Evolutionary conservation across 1,140 invertebrate species (phyloP).

Genomic region (Drosophila athabasca): DNA sequence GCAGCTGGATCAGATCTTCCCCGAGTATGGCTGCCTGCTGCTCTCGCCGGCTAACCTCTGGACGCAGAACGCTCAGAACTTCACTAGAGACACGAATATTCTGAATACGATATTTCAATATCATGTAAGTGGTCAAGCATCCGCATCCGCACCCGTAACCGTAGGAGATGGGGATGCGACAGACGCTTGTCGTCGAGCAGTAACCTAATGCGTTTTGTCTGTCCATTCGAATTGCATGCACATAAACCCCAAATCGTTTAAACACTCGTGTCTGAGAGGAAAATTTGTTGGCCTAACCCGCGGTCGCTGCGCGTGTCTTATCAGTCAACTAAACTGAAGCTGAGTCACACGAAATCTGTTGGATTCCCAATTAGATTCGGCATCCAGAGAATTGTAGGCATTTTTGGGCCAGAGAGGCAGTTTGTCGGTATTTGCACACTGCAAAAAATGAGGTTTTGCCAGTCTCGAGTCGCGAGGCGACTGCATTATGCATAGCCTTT

Average conservation of each 20-base stretch:
- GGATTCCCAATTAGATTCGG: too few relatives aligned
- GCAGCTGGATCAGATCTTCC: constrained; percentile 87
- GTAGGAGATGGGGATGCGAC: not conserved
- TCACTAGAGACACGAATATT: constrained; percentile 90
- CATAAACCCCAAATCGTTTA: not conserved
- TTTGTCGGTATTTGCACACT: not conserved
- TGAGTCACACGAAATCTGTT: not conserved
- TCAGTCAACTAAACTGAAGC: not conserved
- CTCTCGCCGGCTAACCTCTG: constrained; percentile 97
- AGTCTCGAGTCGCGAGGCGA: not conserved
- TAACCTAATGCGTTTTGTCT: constrained; percentile 6
- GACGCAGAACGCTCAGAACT: constrained; percentile 91
- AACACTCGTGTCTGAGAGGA: not conserved
- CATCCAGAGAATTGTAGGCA: too few relatives aligned
- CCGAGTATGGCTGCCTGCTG: constrained; percentile 96
- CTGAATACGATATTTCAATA: constrained; percentile 92
- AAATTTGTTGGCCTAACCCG: not conserved
- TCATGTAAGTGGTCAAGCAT: constrained; percentile 86
- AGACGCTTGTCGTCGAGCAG: not conserved
- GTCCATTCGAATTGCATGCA: not conserved
- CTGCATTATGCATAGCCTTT: constrained; percentile 20
- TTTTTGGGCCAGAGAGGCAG: not conserved
- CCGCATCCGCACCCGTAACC: not conserved
- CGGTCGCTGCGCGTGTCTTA: not conserved
- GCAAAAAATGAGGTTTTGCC: not conserved